Base-by-base conservation (phyloP, 1,140 invertebrate genomes). In the Drosophila tropicalis region DNA sequence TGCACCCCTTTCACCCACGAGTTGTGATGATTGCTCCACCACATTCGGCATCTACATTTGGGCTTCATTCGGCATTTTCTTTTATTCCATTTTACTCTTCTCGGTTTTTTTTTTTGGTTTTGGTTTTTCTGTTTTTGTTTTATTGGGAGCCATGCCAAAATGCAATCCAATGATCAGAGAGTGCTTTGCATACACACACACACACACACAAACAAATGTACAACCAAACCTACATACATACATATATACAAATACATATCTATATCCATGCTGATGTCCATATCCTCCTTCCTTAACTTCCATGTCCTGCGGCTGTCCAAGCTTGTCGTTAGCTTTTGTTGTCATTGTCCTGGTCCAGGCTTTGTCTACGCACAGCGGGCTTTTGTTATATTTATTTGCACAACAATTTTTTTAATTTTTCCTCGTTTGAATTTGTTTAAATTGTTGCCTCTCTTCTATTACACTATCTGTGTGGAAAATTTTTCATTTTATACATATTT, bases 351-450 rank as follows among this genome's bases (percentile, higher is more conserved):
- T 51, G 44, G 44, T 5, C 44, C 44, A 10, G 64, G 72, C 57
- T 75, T 75, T 75, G 72, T 76, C 60, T 64, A 60, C 73, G 72
- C 60, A 62, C 44, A 62, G 12, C 39, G 44, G 32, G 67, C 71
- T 71, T 75, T 68, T 69, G 63, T 62, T 65, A 71, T 68, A 62
- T 67, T 77, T 74, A 70, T 79, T 70, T 79, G 60, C 54, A 56
- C 60, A 76, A 36, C 47, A 54, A 66, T 70, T 70, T 79, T 66
- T 36, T 36, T 10, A 0, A 3, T 36, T 36, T 36, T 36, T 1
- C 0, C 5, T 72, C 57, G 86, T 82, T 87, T 19, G 74, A 82
- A 82, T 86, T 87, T 72, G 83, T 76, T 86, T 82, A 85, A 84
- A 84, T 81, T 72, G 79, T 75, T 62, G 44, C 40, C 81, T 62